Evolutionary conservation across 1,140 invertebrate species (phyloP), one percentile per base, ranked within the genome.

Genomic region (Lamellibrachia luymesi): DNA sequence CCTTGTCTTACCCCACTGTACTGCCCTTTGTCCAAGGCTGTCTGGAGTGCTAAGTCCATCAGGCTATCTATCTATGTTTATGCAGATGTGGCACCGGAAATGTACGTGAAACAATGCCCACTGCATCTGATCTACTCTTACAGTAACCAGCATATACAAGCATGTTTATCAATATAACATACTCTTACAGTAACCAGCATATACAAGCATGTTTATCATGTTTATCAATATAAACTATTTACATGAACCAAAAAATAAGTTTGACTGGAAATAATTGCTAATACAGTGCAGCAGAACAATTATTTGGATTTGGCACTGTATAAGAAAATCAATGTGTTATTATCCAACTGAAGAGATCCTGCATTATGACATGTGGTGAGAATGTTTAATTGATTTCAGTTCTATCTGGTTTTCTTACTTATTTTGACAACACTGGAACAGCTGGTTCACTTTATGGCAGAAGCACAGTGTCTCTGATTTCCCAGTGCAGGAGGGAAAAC

Each of bases 61-160:
- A 13, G 7, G 4, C 17, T 51, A 56, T 51, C 50, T 49, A 51
- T n/a, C 52, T 49, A 52, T 49, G 27, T 49, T 56, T 92, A 49
- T 25, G 51, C 92, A 49, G 50, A 80, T 2, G 52, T 92, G 92
- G 10, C 52, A 56, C 52, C 52, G n/a, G 50, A 51, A 80, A 10
- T 92, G 92, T 93, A 27, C 94, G 38, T 38, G 38, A 38, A 38
- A 38, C 38, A 38, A 38, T 38, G 38, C 38, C 38, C 38, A 38
- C 38, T 38, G 38, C 38, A 38, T 38, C 38, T 38, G 38, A 38
- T 38, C 38, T 38, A 38, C 38, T 1, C 1, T 4, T 10, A 80
- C 64, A 10, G 13, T 17, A 22, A 8, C 13, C 13, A 80, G 8
- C 2, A 17, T 22, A 22, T 2, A 22, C 64, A 56, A 56, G 17